Base-by-base conservation (phyloP, 2,113 vertebrate species). In the Peromyscus polionotus region DNA sequence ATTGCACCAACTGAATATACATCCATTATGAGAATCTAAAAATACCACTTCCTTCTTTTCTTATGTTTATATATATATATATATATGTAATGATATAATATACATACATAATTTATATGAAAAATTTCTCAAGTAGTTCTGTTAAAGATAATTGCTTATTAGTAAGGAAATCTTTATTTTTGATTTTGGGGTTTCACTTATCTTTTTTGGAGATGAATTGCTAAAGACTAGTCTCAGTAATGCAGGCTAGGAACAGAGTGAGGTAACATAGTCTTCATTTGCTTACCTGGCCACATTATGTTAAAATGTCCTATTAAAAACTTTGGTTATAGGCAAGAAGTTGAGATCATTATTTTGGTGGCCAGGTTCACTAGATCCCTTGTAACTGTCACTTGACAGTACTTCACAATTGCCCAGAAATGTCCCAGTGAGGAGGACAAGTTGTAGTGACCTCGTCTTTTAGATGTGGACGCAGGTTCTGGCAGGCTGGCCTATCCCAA, bases 41-140 rank as follows among this genome's bases (percentile, higher is more conserved):
- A 92, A 96, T 33, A 90, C 7, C 97, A 42, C n/a, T 96, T 96
- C 59, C 39, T 96, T 73, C 28, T 94, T 91, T 95, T 83, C 90
- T 96, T 97, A 39, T 39, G 36, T 72, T 72, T 19, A 72, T 22
- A 39, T 9, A 72, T n/a, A n/a, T 42, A 42, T 42, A 42, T 42
- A 42, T 42, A 4, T 42, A 4, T 72, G 65, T 31, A 33, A 72
- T 72, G 70, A 19, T 70, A 68, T 96, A 83, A 97, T 96, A 10
- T 93, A 93, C 9, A 39, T 33, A 72, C 33, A 48, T 36, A 67
- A 96, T 97, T 98, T 98, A 93, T 97, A 96, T 94, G 92, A 7
- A 85, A 39, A 72, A 95, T 95, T 93, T 94, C 91, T 48, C 63
- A 72, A 48, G 57, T 70, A 45, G 39, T 85, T 73, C 81, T 91